Evolutionary conservation across 2,797 vertebrate species (phyloP).

Genomic region (Salmo trutta): DNA sequence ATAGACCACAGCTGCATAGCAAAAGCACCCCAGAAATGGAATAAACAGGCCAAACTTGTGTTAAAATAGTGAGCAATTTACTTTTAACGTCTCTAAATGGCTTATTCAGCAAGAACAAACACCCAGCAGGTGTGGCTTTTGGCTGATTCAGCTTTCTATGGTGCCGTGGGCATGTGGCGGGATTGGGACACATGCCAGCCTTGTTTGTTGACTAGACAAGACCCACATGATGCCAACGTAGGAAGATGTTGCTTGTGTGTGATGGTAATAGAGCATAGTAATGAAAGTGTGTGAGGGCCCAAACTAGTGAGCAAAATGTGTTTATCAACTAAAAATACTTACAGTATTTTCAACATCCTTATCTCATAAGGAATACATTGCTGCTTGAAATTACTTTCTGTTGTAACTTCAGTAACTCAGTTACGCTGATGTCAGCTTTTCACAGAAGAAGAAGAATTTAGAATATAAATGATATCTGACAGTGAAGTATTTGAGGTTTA

Average conservation of each 20-base stretch:
- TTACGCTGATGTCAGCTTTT: not conserved
- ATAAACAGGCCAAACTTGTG: not conserved
- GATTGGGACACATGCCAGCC: not conserved
- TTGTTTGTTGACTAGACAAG: slow-evolving; percentile 2
- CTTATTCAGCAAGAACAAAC: not conserved
- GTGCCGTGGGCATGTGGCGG: not conserved
- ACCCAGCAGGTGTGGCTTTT: not conserved
- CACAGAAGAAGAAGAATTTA: not conserved
- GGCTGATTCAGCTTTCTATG: not conserved
- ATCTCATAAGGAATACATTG: not conserved
- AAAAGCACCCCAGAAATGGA: not conserved
- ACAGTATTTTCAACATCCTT: not conserved
- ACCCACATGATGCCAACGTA: not conserved
- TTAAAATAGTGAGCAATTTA: not conserved
- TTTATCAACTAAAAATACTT: not conserved
- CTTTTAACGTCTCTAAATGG: not conserved
- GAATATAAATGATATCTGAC: not conserved
- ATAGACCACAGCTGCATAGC: too few relatives aligned
- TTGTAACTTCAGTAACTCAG: not conserved
- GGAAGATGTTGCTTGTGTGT: not conserved
- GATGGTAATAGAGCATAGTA: not conserved
- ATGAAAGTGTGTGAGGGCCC: not conserved
- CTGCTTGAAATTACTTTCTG: not conserved
- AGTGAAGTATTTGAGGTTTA: not conserved
- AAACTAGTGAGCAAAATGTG: slow-evolving; percentile 1